Conservation (phyloP, 2,797 vertebrate species). For the Rhinella marina region DNA sequence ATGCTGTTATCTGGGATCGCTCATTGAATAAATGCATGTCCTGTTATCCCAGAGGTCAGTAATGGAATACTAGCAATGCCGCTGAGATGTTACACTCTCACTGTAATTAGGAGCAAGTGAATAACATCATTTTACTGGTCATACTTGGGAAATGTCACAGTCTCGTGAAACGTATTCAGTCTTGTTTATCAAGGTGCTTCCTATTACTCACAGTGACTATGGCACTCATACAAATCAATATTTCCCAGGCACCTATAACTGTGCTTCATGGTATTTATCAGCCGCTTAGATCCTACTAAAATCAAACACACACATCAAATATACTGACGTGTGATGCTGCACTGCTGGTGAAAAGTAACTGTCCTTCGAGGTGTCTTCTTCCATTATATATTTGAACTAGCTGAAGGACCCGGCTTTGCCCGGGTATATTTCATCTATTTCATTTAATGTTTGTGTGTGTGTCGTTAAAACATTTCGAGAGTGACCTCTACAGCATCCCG, state of each 20-base stretch:
- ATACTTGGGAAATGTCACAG: slow-evolving; percentile 8
- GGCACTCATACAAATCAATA: slow-evolving; percentile 3
- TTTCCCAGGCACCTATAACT: slow-evolving; percentile 12
- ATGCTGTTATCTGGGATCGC: slow-evolving; percentile 14
- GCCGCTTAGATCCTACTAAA: background rate
- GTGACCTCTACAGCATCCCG: too few species aligned
- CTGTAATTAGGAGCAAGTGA: slow-evolving; percentile 28
- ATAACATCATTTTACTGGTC: slow-evolving; percentile 26
- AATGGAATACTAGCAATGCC: slow-evolving; percentile 12
- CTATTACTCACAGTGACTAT: background rate
- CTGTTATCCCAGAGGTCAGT: slow-evolving; percentile 25
- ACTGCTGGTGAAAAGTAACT: background rate
- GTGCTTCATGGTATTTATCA: background rate
- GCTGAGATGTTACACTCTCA: slow-evolving; percentile 1
- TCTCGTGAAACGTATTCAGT: slow-evolving; percentile 20
- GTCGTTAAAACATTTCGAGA: too few species aligned
- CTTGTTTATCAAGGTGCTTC: slow-evolving; percentile 19
- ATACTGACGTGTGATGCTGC: background rate
- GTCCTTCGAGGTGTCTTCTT: background rate
- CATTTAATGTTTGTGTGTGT: too few species aligned
- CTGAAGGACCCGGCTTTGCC: too few species aligned
- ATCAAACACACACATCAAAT: background rate
- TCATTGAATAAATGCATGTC: slow-evolving; percentile 32
- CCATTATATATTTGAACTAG: background rate
- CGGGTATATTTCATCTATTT: too few species aligned